A percentile compares a stretch with the other conserved stretches of the same genome.
phyloP scores from a whole-genome alignment of 1,140 invertebrate species.

The Solen grandis region DNA sequence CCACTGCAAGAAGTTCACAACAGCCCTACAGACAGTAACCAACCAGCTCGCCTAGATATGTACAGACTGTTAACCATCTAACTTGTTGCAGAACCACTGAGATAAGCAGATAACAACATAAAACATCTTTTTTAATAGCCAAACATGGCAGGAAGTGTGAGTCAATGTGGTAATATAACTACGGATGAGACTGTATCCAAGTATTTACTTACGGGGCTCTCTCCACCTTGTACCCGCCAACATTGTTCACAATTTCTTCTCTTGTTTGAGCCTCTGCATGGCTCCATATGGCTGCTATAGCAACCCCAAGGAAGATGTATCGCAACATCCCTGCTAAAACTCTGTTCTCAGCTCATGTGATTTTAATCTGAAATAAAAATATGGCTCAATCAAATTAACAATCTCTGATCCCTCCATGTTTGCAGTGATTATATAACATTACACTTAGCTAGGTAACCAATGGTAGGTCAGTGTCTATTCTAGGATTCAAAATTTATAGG shows the following conservation, averaged over 20 bases:
- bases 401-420: too few relatives aligned
- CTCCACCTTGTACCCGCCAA: slow-evolving; percentile 64
- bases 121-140: neutral
- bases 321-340: too few relatives aligned
- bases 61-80: too few relatives aligned
- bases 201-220: slow-evolving; percentile 64
- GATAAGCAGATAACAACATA: neutral
- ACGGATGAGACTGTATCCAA: neutral
- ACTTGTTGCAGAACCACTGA: neutral
- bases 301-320: slow-evolving; percentile 19
- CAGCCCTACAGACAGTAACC: too few relatives aligned
- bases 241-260: slow-evolving; percentile 42
- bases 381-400: too few relatives aligned
- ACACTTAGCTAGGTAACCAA: too few relatives aligned
- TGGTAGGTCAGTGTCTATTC: too few relatives aligned
- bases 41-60: too few relatives aligned
- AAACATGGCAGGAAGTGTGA: neutral
- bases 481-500: too few relatives aligned
- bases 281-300: slow-evolving; percentile 8
- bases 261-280: slow-evolving; percentile 30
- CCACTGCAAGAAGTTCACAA: neutral
- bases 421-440: too few relatives aligned
- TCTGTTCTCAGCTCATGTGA: too few relatives aligned
- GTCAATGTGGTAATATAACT: neutral
- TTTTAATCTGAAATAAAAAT: too few relatives aligned